These are phyloP conservation scores for Alectura lathami DNA, from an alignment of 2,113 vertebrate genomes.

Conservation along the genomic window DNA sequence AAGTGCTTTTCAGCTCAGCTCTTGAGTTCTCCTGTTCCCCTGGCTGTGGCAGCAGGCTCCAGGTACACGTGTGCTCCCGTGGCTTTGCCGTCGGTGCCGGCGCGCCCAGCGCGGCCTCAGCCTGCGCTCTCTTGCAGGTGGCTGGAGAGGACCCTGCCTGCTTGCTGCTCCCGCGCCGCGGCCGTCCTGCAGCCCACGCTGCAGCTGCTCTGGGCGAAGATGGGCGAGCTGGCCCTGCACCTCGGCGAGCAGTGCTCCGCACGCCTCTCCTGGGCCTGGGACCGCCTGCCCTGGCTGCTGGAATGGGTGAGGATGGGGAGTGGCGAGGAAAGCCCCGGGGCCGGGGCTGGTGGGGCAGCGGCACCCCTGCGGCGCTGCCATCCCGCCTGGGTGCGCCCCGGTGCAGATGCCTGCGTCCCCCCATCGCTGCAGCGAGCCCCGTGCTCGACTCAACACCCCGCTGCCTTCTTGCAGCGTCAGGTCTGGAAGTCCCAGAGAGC, in stretches of 20 bases:
- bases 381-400: no score
- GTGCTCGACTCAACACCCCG: no score
- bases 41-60: background rate
- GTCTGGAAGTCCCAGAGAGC: no score
- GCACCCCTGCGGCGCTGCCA: no score
- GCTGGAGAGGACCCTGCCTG: constrained; percentile 80
- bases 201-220: constrained; percentile 75
- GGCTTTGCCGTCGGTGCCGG: background rate
- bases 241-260: constrained; percentile 71
- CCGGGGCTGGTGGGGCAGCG: background rate
- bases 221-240: constrained; percentile 37
- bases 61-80: fast-evolving
- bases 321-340: fast-evolving
- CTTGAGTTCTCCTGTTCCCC: fast-evolving
- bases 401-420: no score
- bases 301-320: constrained; percentile 80
- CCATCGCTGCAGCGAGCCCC: no score
- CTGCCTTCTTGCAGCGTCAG: no score
- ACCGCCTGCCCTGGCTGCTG: constrained; percentile 70
- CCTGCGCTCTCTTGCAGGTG: constrained; percentile 74
- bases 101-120: background rate
- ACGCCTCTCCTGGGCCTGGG: constrained; percentile 74
- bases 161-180: constrained; percentile 76
- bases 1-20: background rate
- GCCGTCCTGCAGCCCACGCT: constrained; percentile 72